Conservation (phyloP, 2,888 invertebrate species). For the Cantharis rufa region DNA sequence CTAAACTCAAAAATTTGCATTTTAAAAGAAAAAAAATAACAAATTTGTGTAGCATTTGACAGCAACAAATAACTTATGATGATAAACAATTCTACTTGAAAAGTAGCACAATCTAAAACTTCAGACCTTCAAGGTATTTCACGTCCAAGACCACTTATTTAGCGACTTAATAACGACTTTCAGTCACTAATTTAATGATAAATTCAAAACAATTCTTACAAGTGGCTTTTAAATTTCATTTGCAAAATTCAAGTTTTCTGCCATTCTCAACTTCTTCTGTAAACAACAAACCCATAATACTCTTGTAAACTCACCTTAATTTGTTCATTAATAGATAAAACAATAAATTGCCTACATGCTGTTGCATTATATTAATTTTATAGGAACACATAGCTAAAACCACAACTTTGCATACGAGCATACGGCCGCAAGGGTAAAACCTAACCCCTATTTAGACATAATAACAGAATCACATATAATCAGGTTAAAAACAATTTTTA, state of each 20-base stretch:
- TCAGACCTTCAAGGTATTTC: background rate
- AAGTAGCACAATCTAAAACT: slow-evolving; percentile 19
- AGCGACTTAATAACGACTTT: background rate
- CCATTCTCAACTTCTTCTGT: background rate
- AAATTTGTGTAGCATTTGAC: background rate
- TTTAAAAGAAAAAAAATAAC: background rate
- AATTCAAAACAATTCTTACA: slow-evolving; percentile 45
- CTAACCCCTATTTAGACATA: slow-evolving; percentile 55
- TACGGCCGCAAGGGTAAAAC: slow-evolving; percentile 56
- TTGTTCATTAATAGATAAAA: slow-evolving; percentile 36
- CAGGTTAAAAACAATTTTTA: slow-evolving; percentile 19
- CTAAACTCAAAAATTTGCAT: slow-evolving; percentile 11
- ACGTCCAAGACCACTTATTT: background rate
- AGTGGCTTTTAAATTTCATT: slow-evolving; percentile 41
- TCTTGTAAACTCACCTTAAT: slow-evolving; percentile 40
- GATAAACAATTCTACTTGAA: slow-evolving; percentile 6
- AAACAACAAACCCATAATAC: background rate
- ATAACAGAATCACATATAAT: slow-evolving; percentile 36
- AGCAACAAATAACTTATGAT: background rate
- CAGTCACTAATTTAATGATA: background rate
- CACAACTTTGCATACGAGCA: slow-evolving; percentile 44
- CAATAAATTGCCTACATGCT: slow-evolving; percentile 40
- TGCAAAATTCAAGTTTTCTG: slow-evolving; percentile 9
- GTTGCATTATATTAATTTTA: slow-evolving; percentile 40
- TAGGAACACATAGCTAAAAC: slow-evolving; percentile 39